These are phyloP conservation scores for Pseudochirops cupreus DNA, from an alignment of 2,797 vertebrate genomes.

Conservation along the genomic window DNA sequence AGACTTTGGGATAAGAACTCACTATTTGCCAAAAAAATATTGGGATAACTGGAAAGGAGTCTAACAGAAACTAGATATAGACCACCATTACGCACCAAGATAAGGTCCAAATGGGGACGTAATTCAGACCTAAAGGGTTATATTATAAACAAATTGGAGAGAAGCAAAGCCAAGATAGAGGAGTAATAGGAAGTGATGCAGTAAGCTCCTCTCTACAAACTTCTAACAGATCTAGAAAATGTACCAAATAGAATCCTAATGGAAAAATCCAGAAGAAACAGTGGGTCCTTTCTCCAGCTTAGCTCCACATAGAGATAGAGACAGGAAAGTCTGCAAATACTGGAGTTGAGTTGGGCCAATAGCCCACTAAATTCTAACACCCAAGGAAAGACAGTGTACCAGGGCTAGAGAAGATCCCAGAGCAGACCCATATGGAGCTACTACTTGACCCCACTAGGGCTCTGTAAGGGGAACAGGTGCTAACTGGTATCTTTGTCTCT, in stretches of 20 bases:
- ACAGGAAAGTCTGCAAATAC: not conserved
- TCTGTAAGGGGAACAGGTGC: not conserved
- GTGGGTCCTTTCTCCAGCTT: no score
- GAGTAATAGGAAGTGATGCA: not conserved
- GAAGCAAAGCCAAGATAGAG: not conserved
- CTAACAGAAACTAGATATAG: no score
- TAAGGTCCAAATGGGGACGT: not conserved
- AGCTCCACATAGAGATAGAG: not conserved
- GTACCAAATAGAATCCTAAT: not conserved
- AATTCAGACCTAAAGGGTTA: not conserved
- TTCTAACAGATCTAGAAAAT: not conserved
- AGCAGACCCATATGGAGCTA: not conserved
- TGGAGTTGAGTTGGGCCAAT: not conserved
- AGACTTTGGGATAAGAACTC: no score
- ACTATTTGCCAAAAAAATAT: no score
- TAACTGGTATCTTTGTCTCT: not conserved
- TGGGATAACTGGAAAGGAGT: no score
- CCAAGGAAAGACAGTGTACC: not conserved
- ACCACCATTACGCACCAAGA: not conserved
- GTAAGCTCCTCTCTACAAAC: not conserved
- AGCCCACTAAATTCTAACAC: not conserved
- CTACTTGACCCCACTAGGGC: not conserved
- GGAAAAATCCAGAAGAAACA: no score
- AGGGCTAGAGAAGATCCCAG: not conserved
- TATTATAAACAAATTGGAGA: no score